Conservation (phyloP, 23 tunicate species). For the Diplosoma virens region DNA sequence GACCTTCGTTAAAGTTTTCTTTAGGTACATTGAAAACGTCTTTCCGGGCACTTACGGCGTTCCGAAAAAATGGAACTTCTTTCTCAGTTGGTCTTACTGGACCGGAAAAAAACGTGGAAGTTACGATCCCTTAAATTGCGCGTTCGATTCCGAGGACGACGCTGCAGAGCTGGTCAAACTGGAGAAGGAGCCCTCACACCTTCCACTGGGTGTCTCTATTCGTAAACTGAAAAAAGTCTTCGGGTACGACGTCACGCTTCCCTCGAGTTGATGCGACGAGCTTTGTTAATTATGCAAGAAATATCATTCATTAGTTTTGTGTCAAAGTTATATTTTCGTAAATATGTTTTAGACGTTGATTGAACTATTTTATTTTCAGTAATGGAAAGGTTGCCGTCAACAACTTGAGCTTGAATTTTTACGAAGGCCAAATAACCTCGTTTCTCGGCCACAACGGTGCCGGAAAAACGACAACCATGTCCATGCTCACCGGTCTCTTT, state of each 20-base stretch:
- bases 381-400: slow-evolving; percentile 93
- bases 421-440: slow-evolving; percentile 88
- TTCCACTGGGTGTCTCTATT: slow-evolving; percentile 72
- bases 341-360: background rate
- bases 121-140: background rate
- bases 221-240: slow-evolving; percentile 65
- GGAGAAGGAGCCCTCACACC: slow-evolving; percentile 60
- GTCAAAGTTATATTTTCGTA: background rate
- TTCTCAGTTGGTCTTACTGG: slow-evolving; percentile 78
- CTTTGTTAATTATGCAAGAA: background rate
- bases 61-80: slow-evolving; percentile 88
- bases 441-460: slow-evolving; percentile 99
- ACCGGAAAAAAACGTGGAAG: slow-evolving; percentile 26
- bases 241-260: too few relatives aligned
- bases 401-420: slow-evolving; percentile 73
- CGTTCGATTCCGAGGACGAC: background rate
- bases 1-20: background rate
- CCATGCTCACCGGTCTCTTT: slow-evolving; percentile 83
- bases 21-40: slow-evolving; percentile 95
- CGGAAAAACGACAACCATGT: slow-evolving; percentile 98
- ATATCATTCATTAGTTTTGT: background rate
- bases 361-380: slow-evolving; percentile 32
- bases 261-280: too few relatives aligned
- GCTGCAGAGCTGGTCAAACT: slow-evolving; percentile 11
- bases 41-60: slow-evolving; percentile 94